Conservation (phyloP, 2,888 invertebrate species). For the Drosophila prostipennis region DNA sequence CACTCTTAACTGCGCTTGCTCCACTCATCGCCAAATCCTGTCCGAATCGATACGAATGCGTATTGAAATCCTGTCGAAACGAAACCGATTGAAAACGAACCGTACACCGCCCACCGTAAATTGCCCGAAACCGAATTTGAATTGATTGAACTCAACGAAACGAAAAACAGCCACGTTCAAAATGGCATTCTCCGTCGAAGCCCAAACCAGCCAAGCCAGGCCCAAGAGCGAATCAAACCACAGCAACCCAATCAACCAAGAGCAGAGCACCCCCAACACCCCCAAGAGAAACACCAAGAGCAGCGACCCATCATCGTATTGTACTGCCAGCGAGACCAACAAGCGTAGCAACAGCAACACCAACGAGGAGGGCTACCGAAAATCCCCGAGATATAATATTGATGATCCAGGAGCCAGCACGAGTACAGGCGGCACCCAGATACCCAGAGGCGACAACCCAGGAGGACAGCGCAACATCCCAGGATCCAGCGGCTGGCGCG, state of each 20-base stretch:
- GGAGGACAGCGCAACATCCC: constrained; percentile 10
- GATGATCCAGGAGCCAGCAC: constrained; percentile 81
- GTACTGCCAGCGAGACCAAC: constrained; percentile 12
- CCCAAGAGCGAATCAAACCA: constrained; percentile 70
- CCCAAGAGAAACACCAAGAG: constrained; percentile 36
- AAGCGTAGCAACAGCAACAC: constrained; percentile 32
- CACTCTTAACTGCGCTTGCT: constrained; percentile 78
- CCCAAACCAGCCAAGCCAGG: constrained; percentile 79
- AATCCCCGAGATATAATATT: constrained; percentile 78
- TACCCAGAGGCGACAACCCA: constrained; percentile 46
- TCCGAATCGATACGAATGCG: constrained; percentile 19
- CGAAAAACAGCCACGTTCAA: constrained; percentile 79
- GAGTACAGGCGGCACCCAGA: constrained; percentile 55
- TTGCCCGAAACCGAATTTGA: constrained; percentile 11
- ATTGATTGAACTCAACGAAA: constrained; percentile 23
- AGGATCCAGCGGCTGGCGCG: constrained; percentile 45
- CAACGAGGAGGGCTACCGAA: constrained; percentile 67
- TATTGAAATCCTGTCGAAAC: constrained; percentile 63
- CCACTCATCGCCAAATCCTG: constrained; percentile 78
- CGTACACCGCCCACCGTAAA: constrained; percentile 56
- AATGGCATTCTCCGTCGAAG: constrained; percentile 81
- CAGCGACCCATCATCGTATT: constrained; percentile 16
- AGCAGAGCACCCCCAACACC: constrained; percentile 30
- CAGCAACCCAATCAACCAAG: constrained; percentile 46
- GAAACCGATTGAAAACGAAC: constrained; percentile 47